phyloP scores from a whole-genome alignment of 2,888 invertebrate genomes.

The Eupithecia subfuscata region DNA sequence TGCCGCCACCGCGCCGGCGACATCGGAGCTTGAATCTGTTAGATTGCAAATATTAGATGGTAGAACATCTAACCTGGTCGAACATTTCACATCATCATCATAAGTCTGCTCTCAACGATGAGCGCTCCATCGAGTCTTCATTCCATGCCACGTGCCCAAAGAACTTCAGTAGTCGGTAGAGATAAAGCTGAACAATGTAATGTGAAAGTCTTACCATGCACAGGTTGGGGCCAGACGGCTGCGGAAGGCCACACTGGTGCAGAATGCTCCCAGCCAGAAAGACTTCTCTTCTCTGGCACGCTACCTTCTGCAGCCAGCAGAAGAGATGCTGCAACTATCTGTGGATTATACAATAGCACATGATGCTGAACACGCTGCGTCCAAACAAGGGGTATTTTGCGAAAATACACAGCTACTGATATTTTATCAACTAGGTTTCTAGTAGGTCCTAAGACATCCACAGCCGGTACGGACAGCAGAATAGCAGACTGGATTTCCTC shows the following conservation, averaged over 20 bases:
- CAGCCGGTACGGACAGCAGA: no score
- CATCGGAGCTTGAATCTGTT: conserved; percentile 85
- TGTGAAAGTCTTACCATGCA: conserved; percentile 48
- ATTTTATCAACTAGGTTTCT: no score
- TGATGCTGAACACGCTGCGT: no score
- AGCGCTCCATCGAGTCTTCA: no score
- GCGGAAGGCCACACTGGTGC: conserved; percentile 49
- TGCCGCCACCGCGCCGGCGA: conserved; percentile 88
- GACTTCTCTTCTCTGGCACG: conserved; percentile 66
- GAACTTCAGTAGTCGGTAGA: background rate
- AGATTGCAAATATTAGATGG: background rate
- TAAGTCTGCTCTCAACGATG: no score
- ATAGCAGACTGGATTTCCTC: no score
- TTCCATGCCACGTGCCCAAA: no score
- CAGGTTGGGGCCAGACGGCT: conserved; percentile 49
- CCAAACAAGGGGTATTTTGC: no score
- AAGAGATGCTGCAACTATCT: conserved; percentile 50
- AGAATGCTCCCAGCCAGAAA: conserved; percentile 50
- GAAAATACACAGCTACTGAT: no score
- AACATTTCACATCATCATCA: no score
- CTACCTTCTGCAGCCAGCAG: conserved; percentile 49
- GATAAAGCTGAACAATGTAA: background rate
- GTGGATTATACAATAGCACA: conserved; percentile 16
- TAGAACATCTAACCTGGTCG: no score
- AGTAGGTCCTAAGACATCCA: no score